Evolutionary conservation across 2,888 invertebrate species (phyloP), one percentile per base, ranked within the genome.

Genomic region (Brachyptera risi): DNA sequence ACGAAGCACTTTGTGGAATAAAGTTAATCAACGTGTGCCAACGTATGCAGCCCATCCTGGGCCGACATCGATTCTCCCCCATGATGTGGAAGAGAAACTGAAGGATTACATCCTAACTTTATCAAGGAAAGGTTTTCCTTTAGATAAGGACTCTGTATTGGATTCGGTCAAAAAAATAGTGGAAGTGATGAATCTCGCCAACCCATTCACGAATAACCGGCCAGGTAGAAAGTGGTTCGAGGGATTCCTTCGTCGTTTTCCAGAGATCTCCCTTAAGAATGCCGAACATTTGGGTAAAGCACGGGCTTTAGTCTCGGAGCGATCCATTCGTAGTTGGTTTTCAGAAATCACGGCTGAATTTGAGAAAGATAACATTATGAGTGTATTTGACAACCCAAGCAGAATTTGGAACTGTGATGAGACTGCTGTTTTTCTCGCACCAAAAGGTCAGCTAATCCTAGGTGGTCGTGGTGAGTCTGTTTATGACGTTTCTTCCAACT

Each of bases 391-490:
- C n/a, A n/a, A n/a, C n/a, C 51, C 51, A n/a, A 27, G 19, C n/a
- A 4, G 51, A 19, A 21, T 51, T 5, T 69, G 65, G 40, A 65
- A 68, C 62, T 64, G 68, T 65, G 68, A 70, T 51, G 68, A 70
- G 65, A 68, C 67, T 0, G 65, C 65, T 5, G 61, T 69, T 19
- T 64, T 63, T 62, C 56, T 67, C 9, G 23, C 42, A 44, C 65
- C 67, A 58, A 65, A 61, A 35, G 67, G 67, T 35, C 59, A 64
- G 44, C 61, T 66, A 40, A 63, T 68, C 23, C 65, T 31, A 7
- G 31, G 7, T 11, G 4, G 4, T 68, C 62, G 27, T 47, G 63
- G 61, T 15, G 58, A 58, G 54, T 35, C 42, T 23, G 61, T 63
- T 2, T 66, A 58, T 26, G 35, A 35, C 35, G 15, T 26, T 15